Evolutionary conservation across 2,888 invertebrate genomes (phyloP).

Genomic region (Osmoderma eremita): DNA sequence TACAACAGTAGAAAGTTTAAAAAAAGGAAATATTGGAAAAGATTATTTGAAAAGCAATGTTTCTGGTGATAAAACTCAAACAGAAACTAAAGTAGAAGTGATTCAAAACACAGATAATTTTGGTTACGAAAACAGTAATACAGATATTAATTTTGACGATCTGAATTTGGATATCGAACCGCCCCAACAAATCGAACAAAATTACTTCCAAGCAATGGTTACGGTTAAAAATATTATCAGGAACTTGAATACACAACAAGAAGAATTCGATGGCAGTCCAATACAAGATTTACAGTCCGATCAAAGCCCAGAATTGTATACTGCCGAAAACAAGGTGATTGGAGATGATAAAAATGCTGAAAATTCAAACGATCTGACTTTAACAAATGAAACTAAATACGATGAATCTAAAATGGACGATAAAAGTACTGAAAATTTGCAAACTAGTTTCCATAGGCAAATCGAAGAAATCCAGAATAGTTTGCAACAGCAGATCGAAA

Average conservation of each 20-base stretch:
- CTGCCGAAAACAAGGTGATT: too few species aligned
- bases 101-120: slow-evolving; percentile 1
- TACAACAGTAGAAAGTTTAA: too few species aligned
- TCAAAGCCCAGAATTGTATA: too few species aligned
- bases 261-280: too few species aligned
- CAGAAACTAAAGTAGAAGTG: background rate
- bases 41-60: too few species aligned
- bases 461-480: slow-evolving; percentile 44
- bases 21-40: too few species aligned
- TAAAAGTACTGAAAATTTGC: background rate
- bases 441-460: background rate
- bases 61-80: background rate
- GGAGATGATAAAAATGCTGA: too few species aligned
- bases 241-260: slow-evolving; percentile 9
- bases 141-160: slow-evolving; percentile 1
- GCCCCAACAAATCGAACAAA: slow-evolving; percentile 5
- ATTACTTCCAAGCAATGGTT: slow-evolving; percentile 25
- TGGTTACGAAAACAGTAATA: background rate
- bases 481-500: slow-evolving; percentile 42
- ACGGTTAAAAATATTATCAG: slow-evolving; percentile 20
- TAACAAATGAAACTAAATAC: background rate
- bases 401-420: background rate
- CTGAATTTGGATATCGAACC: background rate
- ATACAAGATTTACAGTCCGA: too few species aligned
- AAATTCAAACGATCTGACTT: too few species aligned